Percentiles rank a stretch among this genome's conserved stretches.
Evolutionary conservation across 37 sponge, comb jelly and placozoan genomes (phyloP).

Genomic region (Aphrocallistes beatrix): DNA sequence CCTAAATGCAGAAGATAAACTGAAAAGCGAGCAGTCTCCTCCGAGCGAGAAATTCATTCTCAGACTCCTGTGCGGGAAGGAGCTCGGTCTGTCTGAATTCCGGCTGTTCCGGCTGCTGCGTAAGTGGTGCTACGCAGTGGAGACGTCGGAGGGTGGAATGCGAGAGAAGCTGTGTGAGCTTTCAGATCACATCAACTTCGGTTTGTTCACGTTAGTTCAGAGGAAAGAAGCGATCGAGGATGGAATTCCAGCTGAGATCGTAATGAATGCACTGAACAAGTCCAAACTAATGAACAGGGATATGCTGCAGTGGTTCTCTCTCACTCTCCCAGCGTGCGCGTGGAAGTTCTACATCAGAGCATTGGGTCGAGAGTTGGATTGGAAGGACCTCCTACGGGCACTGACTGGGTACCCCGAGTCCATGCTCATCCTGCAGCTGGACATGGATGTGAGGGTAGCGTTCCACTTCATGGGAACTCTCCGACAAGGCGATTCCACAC

Average conservation of each 20-base stretch:
- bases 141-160: conserved; percentile 20
- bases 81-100: conserved; percentile 33
- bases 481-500: not conserved
- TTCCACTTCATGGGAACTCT: conserved; percentile 30
- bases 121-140: conserved; percentile 42
- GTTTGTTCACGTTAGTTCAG: conserved; percentile 42
- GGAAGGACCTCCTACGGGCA: conserved; percentile 37
- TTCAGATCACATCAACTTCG: conserved; percentile 49
- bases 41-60: conserved; percentile 41
- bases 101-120: conserved; percentile 34
- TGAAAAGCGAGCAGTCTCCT: not conserved
- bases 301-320: conserved; percentile 31
- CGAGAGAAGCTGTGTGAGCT: conserved; percentile 29
- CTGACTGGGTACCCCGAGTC: conserved; percentile 33
- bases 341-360: conserved; percentile 43
- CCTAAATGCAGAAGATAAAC: not conserved
- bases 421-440: conserved; percentile 34
- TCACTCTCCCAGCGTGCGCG: conserved; percentile 34
- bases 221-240: conserved; percentile 37
- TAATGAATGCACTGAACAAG: conserved; percentile 56
- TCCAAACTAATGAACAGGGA: conserved; percentile 37
- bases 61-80: conserved; percentile 14
- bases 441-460: conserved; percentile 17
- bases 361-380: conserved; percentile 20
- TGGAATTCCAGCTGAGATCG: conserved; percentile 39